Evolutionary conservation across 2,113 vertebrate genomes (phyloP).

Genomic region (human): DNA sequence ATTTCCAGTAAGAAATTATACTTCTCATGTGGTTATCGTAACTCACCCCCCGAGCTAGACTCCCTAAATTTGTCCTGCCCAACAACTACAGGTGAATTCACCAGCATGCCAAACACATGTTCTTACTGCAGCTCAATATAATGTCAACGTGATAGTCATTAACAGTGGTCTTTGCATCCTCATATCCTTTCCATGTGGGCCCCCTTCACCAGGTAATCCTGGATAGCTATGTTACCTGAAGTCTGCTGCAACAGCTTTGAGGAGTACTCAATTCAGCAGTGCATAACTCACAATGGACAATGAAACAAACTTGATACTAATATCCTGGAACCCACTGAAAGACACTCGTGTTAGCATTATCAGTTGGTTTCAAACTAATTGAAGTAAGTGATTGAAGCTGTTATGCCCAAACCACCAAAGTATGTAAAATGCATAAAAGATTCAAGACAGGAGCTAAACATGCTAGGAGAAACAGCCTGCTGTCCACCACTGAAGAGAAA

Average conservation of each 20-base stretch:
- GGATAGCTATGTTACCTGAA: background rate
- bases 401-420: constrained; percentile 34
- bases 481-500: background rate
- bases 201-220: background rate
- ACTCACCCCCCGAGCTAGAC: too few relatives aligned
- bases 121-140: background rate
- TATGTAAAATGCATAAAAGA: constrained; percentile 30
- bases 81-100: background rate
- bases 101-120: background rate
- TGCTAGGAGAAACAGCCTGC: background rate
- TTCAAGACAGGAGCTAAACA: background rate
- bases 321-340: background rate
- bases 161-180: background rate
- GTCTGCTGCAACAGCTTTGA: background rate
- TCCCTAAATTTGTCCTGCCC: background rate
- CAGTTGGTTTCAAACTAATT: constrained; percentile 42
- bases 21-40: background rate
- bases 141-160: background rate
- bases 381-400: constrained; percentile 28
- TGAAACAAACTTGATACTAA: background rate
- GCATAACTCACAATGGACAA: background rate
- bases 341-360: constrained; percentile 1
- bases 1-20: background rate
- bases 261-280: background rate
- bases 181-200: background rate